Conservation (phyloP, 2,113 vertebrate genomes). For the Bufo bufo region DNA sequence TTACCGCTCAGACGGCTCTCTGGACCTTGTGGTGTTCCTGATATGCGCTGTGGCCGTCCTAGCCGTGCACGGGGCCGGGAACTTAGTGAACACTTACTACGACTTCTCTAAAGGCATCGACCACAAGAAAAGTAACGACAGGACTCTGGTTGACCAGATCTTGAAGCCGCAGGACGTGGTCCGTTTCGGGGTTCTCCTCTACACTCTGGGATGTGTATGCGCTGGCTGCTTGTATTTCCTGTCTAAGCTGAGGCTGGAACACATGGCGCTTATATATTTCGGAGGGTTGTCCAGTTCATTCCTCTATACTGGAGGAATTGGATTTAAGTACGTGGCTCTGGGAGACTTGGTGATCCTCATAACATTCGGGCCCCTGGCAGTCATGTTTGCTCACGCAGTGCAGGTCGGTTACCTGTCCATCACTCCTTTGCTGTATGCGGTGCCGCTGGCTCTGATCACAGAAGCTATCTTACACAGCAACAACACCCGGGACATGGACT, state of each 20-base stretch:
- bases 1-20: constrained; percentile 83
- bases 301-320: constrained; percentile 96
- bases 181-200: constrained; percentile 90
- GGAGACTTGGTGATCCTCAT: constrained; percentile 97
- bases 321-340: constrained; percentile 95
- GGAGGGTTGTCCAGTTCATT: constrained; percentile 97
- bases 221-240: constrained; percentile 85
- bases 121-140: constrained; percentile 97
- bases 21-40: constrained; percentile 84
- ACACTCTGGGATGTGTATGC: constrained; percentile 90
- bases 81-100: constrained; percentile 97
- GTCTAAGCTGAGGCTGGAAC: constrained; percentile 88
- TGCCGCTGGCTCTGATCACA: constrained; percentile 92
- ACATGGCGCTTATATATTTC: constrained; percentile 94
- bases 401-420: constrained; percentile 93
- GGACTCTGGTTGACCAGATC: constrained; percentile 94
- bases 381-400: constrained; percentile 94
- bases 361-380: constrained; percentile 94
- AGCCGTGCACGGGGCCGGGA: constrained; percentile 93
- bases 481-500: constrained; percentile 97
- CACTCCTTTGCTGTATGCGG: constrained; percentile 89
- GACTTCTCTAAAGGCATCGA: constrained; percentile 98
- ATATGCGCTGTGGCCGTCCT: constrained; percentile 89
- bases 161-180: constrained; percentile 94
- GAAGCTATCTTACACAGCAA: constrained; percentile 98